Evolutionary conservation across 1,140 invertebrate species (phyloP), one percentile per base, ranked within the genome.

Genomic region (Trichogramma pretiosum): DNA sequence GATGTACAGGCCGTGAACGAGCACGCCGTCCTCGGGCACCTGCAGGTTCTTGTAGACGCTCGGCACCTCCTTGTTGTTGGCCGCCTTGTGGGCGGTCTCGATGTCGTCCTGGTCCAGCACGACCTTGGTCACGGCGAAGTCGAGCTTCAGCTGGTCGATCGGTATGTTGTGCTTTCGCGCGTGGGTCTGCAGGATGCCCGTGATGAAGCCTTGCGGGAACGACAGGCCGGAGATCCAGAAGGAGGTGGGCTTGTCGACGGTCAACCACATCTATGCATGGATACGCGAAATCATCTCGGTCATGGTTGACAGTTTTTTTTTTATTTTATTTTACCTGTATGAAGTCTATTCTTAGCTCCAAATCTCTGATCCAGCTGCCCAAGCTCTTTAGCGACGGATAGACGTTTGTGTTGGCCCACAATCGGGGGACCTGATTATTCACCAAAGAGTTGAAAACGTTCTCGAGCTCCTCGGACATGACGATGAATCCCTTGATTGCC

Each of bases 151-250:
- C 40, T 84, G 79, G 69, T 93, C 90, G 24, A 93, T 92, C 2
- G 91, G 88, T 35, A 88, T 76, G 24, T 81, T 76, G 53, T 89
- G 86, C 57, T 85, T 85, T 28, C 90, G 73, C 1, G 89, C 86
- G 65, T 83, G 84, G 1, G 89, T 89, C 70, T 93, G 91, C 38
- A 92, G 68, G 13, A 84, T 78, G 4, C 87, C 89, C 5, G 90
- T 93, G 45, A 93, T 74, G 60, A 94, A 88, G 30, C 89, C 89
- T 77, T 93, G 90, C 0, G 89, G 89, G 63, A 92, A 93, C 65
- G 88, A 94, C 58, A 93, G 82, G 14, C 90, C 91, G 30, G 89
- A 88, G 23, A 94, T 65, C 91, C 90, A 94, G 61, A 82, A 93
- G 5, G 88, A 91, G 26, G 77, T 74, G 10, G 87, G 87, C n/a